Base-by-base conservation (phyloP, 2,888 invertebrate genomes). In the Caenorhabditis plicata region DNA sequence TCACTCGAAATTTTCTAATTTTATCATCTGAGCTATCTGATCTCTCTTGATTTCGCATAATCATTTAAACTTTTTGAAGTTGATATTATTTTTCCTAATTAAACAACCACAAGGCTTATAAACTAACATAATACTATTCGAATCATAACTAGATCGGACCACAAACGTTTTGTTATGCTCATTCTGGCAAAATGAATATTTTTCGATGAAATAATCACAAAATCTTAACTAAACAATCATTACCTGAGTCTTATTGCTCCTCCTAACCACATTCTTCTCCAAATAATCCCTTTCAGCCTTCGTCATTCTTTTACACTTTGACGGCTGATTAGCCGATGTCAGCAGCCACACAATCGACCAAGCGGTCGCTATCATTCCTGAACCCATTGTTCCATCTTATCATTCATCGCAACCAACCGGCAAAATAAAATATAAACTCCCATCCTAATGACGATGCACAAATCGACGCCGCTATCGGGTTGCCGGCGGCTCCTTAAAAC, bases 381-480 rank as follows among this genome's bases (percentile, higher is more conserved):
- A n/a, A 57, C 35, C n/a, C 22, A 32, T n/a, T n/a, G n/a, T n/a
- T n/a, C n/a, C n/a, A n/a, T n/a, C n/a, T n/a, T n/a, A n/a, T n/a
- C n/a, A n/a, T n/a, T n/a, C n/a, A n/a, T 23, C 0, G 4, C 19
- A 33, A 43, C 66, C 32, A 33, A 73, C 73, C 63, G 9, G 53
- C 64, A 43, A 71, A 52, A 48, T 75, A 75, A 49, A 74, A 74
- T 11, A 74, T 68, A 0, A 60, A 66, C 1, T 58, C 67, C 74
- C 74, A 74, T 55, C 67, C 66, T n/a, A 65, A 60, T 7, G 48
- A 45, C 13, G 67, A 67, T 9, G 51, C 61, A 55, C 73, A 74
- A 25, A 74, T 53, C 2, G 60, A 66, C 0, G 75, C 72, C 4
- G 73, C 69, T 4, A 73, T 51, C 11, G 75, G 73, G 32, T 68